phyloP scores from a whole-genome alignment of 2,113 vertebrate genomes.

The Pleuronectes platessa region DNA sequence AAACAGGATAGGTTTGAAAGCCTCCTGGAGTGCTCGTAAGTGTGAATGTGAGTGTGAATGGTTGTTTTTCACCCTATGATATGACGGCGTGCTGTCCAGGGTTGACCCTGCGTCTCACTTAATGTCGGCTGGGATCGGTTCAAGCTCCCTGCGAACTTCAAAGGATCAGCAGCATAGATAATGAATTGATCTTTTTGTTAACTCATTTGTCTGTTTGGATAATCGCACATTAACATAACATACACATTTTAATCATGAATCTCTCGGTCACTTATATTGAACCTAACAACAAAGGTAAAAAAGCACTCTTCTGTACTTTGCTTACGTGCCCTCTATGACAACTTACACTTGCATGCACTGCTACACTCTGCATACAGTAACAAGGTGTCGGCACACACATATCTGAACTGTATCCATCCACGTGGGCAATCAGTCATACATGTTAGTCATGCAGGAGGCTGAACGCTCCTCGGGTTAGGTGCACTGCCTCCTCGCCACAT shows the following conservation, averaged over 20 bases:
- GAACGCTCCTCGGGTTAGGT: conserved; percentile 32
- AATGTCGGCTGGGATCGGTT: too few relatives aligned
- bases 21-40: too few relatives aligned
- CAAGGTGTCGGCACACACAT: conserved; percentile 18
- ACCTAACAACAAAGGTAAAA: background rate
- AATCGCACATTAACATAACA: too few relatives aligned
- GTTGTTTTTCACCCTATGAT: too few relatives aligned
- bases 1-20: too few relatives aligned
- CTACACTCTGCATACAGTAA: background rate
- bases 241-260: background rate
- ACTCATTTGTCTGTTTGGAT: background rate
- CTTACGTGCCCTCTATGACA: background rate
- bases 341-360: conserved; percentile 22
- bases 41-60: too few relatives aligned
- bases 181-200: too few relatives aligned
- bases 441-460: conserved; percentile 65
- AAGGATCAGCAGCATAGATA: too few relatives aligned
- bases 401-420: conserved; percentile 33
- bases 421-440: conserved; percentile 48
- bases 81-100: too few relatives aligned
- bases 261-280: background rate
- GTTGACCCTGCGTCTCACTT: too few relatives aligned
- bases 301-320: background rate
- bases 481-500: conserved; percentile 57
- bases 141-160: too few relatives aligned